Conservation (phyloP, 2,113 vertebrate genomes). For the Amblyornis subalaris region DNA sequence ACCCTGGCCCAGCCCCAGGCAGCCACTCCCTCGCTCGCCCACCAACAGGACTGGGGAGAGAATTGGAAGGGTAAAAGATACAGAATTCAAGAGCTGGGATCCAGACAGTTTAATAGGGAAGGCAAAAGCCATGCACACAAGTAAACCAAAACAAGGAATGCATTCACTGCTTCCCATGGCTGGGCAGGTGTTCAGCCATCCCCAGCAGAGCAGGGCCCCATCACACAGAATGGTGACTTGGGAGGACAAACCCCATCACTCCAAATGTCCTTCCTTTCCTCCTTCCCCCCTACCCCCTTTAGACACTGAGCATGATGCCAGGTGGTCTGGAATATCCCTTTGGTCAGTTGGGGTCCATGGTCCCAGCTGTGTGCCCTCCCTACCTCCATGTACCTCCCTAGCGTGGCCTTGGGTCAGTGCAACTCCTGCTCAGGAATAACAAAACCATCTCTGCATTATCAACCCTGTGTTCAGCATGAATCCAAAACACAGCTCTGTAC, state of each 20-base stretch:
- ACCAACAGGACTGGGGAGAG: not conserved
- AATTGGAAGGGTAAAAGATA: not conserved
- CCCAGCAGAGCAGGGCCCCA: not conserved
- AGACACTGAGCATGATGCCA: no score
- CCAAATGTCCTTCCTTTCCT: not conserved
- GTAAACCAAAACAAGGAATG: not conserved
- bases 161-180: not conserved
- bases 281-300: not conserved
- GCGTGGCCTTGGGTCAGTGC: not conserved
- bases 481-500: rapidly evolving
- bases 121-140: not conserved
- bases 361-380: not conserved
- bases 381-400: rapidly evolving
- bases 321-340: not conserved
- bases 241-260: not conserved
- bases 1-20: no score
- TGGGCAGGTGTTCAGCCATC: no score
- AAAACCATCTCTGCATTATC: not conserved
- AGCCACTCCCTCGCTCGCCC: rapidly evolving
- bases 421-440: not conserved
- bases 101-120: not conserved
- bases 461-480: not conserved
- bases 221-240: not conserved
- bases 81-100: not conserved
- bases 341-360: not conserved